These are phyloP conservation scores for Saxidomus purpurata DNA, from an alignment of 1,140 invertebrate genomes.

Conservation along the genomic window DNA sequence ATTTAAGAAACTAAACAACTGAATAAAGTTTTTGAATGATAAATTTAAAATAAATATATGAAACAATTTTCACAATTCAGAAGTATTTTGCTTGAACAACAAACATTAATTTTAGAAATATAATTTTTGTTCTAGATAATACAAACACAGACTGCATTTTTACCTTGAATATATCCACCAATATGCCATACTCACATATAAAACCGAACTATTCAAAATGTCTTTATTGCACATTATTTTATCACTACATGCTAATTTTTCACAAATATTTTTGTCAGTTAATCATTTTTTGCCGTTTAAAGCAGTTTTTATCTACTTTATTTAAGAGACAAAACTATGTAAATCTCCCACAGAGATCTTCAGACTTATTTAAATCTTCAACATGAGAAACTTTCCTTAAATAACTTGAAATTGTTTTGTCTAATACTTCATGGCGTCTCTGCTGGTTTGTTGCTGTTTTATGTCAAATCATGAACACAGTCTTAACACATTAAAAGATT, in stretches of 20 bases:
- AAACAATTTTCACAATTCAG: too few relatives aligned
- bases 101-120: too few relatives aligned
- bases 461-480: background rate
- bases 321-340: slow-evolving; percentile 8
- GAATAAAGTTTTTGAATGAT: too few relatives aligned
- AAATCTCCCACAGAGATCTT: background rate
- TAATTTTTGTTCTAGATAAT: too few relatives aligned
- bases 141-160: background rate
- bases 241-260: slow-evolving; percentile 4
- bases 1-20: too few relatives aligned
- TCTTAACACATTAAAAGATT: too few relatives aligned
- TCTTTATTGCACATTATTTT: slow-evolving; percentile 11
- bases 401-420: background rate
- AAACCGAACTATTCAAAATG: background rate
- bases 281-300: background rate
- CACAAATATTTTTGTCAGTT: slow-evolving; percentile 14
- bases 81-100: too few relatives aligned
- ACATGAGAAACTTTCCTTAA: background rate
- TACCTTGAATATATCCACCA: background rate
- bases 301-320: background rate
- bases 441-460: background rate
- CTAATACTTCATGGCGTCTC: background rate
- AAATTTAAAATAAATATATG: too few relatives aligned
- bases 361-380: background rate
- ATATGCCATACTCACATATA: background rate